Base-by-base conservation (phyloP, 2,888 invertebrate genomes). In the Sinelater perroti region DNA sequence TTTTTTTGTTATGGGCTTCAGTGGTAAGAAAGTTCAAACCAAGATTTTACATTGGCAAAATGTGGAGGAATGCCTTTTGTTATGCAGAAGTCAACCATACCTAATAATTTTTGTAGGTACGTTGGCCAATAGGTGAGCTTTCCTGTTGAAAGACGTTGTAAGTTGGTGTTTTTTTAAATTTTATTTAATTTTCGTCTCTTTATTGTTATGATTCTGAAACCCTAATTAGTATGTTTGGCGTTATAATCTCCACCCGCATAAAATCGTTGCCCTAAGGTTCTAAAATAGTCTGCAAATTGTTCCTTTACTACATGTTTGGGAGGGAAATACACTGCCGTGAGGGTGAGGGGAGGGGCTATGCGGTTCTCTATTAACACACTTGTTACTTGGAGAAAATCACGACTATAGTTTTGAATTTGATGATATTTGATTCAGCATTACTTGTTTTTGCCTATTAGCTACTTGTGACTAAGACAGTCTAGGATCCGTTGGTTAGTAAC, bases 21-120 rank as follows among this genome's bases (percentile, higher is more conserved):
- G 33, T 33, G 14, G 33, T 13, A 13, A 33, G 33, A 33, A 33
- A 33, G 33, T 33, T 33, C 33, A 16, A 33, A 33, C 6, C 33
- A 33, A 33, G 33, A 33, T 33, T 33, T 33, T 13, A 33, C 5
- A 3, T 5, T 33, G 14, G 13, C 18, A n/a, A 35, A 35, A 16
- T 35, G 7, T 24, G 7, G 31, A 11, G 31, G 24, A 24, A 7
- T 24, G 24, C 24, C 24, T 24, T n/a, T 24, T 24, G 30, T 30
- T 30, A 5, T 30, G n/a, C 30, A 30, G 30, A 30, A 30, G 11
- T 30, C 4, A 30, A 30, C 30, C 30, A 30, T 4, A 30, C 11
- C 30, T 10, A 11, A 11, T 11, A 30, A 30, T 30, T 30, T 30
- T 4, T 30, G 3, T 10, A 30, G 30, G 30, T 30, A 8, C 30